phyloP scores from a whole-genome alignment of 2,888 invertebrate species.

The Eueremaeus valkanovi region DNA sequence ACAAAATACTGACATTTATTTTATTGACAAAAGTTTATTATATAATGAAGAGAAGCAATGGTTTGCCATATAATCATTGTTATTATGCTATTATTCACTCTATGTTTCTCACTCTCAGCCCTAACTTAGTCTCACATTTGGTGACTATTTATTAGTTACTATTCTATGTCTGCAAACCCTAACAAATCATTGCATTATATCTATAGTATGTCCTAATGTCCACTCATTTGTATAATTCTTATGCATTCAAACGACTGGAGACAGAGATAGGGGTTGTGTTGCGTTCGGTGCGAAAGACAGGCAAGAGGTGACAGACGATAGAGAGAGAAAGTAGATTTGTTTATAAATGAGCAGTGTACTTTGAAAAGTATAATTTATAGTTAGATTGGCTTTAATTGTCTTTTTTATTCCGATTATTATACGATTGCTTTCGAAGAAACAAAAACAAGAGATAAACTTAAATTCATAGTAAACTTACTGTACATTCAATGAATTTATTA shows the following conservation, averaged over 20 bases:
- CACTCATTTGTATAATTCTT: not conserved
- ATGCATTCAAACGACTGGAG: not conserved
- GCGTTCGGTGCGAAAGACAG: not conserved
- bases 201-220: not conserved
- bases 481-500: too few relatives aligned
- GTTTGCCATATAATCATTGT: not conserved
- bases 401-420: not conserved
- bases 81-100: not conserved
- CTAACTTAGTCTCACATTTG: conserved; percentile 7
- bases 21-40: conserved; percentile 25
- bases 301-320: not conserved
- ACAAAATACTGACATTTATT: conserved; percentile 17
- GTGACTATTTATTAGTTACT: conserved; percentile 26
- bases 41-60: conserved; percentile 21
- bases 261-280: too few relatives aligned
- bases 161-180: not conserved
- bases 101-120: not conserved
- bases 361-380: not conserved
- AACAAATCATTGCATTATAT: conserved; percentile 30
- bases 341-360: not conserved
- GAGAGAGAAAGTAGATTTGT: not conserved
- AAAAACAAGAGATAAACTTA: too few relatives aligned
- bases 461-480: too few relatives aligned
- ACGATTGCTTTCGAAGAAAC: too few relatives aligned
- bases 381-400: not conserved